Conservation (phyloP, 2,888 invertebrate genomes). For the Platycnemis pennipes region DNA sequence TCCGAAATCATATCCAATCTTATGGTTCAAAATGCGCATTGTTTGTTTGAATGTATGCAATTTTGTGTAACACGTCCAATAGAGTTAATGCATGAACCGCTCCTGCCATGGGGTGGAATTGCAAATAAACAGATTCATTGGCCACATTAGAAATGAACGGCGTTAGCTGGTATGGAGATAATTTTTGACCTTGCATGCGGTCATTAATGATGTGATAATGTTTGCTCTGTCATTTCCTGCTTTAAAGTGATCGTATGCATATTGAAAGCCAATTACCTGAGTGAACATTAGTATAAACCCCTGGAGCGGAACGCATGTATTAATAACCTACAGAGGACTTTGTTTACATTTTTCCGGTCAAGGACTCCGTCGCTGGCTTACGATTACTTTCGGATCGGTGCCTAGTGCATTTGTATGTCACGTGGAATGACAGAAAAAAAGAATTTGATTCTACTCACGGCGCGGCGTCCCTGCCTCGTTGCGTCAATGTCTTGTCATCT, state of each 20-base stretch:
- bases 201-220: not conserved
- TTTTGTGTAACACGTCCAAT: not conserved
- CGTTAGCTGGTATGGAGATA: not conserved
- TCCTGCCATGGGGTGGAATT: not conserved
- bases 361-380: not conserved
- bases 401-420: not conserved
- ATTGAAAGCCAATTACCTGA: not conserved
- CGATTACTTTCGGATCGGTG: not conserved
- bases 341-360: constrained; percentile 21
- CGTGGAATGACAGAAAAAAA: not conserved
- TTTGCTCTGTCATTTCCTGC: constrained; percentile 18
- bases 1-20: not conserved
- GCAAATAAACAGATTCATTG: not conserved
- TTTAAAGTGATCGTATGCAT: constrained; percentile 22
- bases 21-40: not conserved
- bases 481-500: not conserved
- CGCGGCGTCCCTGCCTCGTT: not conserved
- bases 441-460: not conserved
- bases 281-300: not conserved
- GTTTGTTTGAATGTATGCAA: not conserved
- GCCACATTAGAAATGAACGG: not conserved
- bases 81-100: not conserved
- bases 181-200: not conserved
- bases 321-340: not conserved
- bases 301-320: not conserved